Conservation (phyloP, 2,888 invertebrate genomes). For the Notocelia uddmanniana region DNA sequence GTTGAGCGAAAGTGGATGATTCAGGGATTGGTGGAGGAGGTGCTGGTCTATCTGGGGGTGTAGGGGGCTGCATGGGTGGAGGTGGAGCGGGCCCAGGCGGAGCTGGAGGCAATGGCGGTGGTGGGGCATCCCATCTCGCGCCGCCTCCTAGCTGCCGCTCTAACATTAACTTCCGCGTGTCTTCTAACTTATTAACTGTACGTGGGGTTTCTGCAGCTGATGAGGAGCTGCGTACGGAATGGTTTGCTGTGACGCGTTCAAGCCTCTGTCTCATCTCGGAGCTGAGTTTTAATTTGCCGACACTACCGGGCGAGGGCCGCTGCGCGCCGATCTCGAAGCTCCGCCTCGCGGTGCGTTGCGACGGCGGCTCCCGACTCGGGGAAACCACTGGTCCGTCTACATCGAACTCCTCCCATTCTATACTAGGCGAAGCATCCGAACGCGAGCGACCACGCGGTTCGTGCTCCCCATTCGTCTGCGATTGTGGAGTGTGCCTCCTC, state of each 20-base stretch:
- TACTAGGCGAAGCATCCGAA: conserved; percentile 83
- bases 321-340: conserved; percentile 94
- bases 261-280: conserved; percentile 96
- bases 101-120: conserved; percentile 88
- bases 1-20: conserved; percentile 87
- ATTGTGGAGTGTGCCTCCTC: conserved; percentile 92
- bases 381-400: conserved; percentile 85
- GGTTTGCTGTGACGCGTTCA: conserved; percentile 95
- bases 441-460: conserved; percentile 77
- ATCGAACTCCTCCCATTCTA: conserved; percentile 95
- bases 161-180: conserved; percentile 93
- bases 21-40: conserved; percentile 88
- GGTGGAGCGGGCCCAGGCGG: conserved; percentile 88
- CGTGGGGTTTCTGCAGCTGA: conserved; percentile 89
- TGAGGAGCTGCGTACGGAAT: conserved; percentile 92
- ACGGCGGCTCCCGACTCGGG: conserved; percentile 75
- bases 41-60: conserved; percentile 84
- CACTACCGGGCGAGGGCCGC: conserved; percentile 93
- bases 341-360: conserved; percentile 79
- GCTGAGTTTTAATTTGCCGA: conserved; percentile 95
- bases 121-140: conserved; percentile 87
- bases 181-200: conserved; percentile 92
- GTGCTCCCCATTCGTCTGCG: conserved; percentile 78
- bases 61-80: conserved; percentile 86
- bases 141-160: conserved; percentile 93